Percentiles rank a stretch among this genome's conserved stretches.
phyloP scores from a whole-genome alignment of 2,113 vertebrate genomes.

The Calonectris borealis region DNA sequence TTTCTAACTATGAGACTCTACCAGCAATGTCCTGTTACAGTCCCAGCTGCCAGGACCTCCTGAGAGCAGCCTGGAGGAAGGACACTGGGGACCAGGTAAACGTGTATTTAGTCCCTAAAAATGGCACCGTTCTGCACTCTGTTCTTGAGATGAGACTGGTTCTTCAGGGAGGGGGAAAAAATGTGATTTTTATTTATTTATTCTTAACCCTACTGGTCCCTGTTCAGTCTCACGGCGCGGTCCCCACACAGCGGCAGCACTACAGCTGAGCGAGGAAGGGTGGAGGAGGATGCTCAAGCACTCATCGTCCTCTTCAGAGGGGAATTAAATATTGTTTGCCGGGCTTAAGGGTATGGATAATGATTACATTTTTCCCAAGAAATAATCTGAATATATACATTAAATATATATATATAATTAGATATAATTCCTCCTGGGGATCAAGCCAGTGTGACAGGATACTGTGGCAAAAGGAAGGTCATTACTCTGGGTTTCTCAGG shows the following conservation, averaged over 20 bases:
- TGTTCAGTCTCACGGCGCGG: accelerated
- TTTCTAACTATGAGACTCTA: background rate
- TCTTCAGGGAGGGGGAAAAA: background rate
- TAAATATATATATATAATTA: background rate
- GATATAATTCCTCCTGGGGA: background rate
- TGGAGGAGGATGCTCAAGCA: background rate
- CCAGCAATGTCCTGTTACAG: accelerated
- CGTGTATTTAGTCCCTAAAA: accelerated
- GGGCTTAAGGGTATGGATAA: background rate
- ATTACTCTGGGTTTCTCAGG: accelerated
- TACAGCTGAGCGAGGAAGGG: background rate
- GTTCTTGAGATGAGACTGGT: background rate
- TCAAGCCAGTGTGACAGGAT: background rate
- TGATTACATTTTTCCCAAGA: background rate
- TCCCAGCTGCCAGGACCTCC: accelerated
- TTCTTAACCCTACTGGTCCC: background rate
- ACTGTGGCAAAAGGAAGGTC: background rate
- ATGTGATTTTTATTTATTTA: background rate
- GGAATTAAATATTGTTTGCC: background rate
- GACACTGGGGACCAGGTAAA: background rate
- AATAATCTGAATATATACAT: background rate
- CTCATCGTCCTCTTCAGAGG: background rate
- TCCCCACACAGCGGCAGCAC: background rate
- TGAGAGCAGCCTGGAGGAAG: background rate
- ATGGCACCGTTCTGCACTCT: accelerated